phyloP scores from a whole-genome alignment of 2,113 vertebrate genomes.

The Nyctereutes procyonoides region DNA sequence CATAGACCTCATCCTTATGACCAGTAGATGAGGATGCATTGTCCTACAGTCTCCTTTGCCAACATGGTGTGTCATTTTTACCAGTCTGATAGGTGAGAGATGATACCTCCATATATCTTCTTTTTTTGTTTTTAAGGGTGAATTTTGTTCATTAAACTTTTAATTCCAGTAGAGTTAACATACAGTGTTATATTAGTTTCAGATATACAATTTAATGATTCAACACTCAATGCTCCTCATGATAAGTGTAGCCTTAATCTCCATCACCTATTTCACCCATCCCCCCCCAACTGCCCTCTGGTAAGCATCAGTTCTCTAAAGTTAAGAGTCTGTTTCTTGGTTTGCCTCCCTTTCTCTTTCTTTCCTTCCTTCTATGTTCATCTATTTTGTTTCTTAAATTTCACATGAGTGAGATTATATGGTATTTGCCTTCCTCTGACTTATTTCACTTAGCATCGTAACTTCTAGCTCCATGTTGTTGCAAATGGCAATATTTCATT shows the following conservation, averaged over 20 bases:
- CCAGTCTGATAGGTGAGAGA: not conserved
- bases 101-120: not conserved
- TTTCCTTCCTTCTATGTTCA: not conserved
- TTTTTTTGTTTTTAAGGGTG: not conserved
- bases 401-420: too few species aligned
- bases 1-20: not conserved
- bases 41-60: not conserved
- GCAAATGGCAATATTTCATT: too few species aligned
- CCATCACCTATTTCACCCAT: not conserved
- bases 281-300: not conserved
- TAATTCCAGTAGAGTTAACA: not conserved
- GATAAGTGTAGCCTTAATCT: not conserved
- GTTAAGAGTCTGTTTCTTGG: not conserved
- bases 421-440: too few species aligned
- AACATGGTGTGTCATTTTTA: not conserved
- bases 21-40: too few species aligned
- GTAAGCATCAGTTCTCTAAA: not conserved
- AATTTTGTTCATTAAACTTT: not conserved
- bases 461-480: too few species aligned
- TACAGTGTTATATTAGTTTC: not conserved
- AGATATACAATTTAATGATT: not conserved
- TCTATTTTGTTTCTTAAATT: too few species aligned
- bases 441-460: too few species aligned
- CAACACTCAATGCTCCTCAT: not conserved
- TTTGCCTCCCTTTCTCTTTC: not conserved